Base-by-base conservation (phyloP, 1,140 invertebrate species). In the Pachypeltis micranthus region DNA sequence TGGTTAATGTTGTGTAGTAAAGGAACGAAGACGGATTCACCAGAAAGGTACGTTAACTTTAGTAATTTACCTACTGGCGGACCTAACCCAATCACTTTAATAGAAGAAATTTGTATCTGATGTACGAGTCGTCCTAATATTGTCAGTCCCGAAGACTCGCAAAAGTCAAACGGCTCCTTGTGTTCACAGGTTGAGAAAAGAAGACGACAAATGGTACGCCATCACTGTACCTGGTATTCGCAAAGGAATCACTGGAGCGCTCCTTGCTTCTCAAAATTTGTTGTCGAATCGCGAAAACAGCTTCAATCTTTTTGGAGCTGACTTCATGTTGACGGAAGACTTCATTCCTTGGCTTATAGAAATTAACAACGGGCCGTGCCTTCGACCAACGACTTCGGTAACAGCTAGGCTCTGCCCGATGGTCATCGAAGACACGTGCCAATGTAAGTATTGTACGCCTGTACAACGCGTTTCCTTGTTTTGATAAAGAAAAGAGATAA, bases 251-350 rank as follows among this genome's bases (percentile, higher is more conserved):
- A 83, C 94, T 3, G 91, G 90, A 28, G 84, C 91, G 2, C 82
- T 96, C 74, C 74, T 95, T 28, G 86, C 89, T 0, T 89, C 90
- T 51, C 91, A 95, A 69, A 87, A 90, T 47, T 80, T 82, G 0
- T 90, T 95, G 81, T 91, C 94, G 70, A 80, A 87, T 24, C 77
- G 90, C 55, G 88, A 86, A 68, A 93, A 93, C 68, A 88, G 87
- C 62, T 97, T 94, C 74, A 93, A 97, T 74, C 74, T 96, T 2
- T 96, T 93, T 69, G 93, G 93, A 44, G 92, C 92, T 1, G 93
- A 96, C 76, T 96, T 95, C 72, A 93, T 96, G 86, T 69, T 84
- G 10, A 87, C 87, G 61, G 89, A 93, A 64, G 90, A 95, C 72
- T 90, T 89, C 67, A 85, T 83, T 57, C 90, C 91, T 0, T 95